A percentile compares a stretch with the other conserved stretches of the same genome.
phyloP scores from a whole-genome alignment of 2,888 invertebrate genomes.

The Cenopis cana region DNA sequence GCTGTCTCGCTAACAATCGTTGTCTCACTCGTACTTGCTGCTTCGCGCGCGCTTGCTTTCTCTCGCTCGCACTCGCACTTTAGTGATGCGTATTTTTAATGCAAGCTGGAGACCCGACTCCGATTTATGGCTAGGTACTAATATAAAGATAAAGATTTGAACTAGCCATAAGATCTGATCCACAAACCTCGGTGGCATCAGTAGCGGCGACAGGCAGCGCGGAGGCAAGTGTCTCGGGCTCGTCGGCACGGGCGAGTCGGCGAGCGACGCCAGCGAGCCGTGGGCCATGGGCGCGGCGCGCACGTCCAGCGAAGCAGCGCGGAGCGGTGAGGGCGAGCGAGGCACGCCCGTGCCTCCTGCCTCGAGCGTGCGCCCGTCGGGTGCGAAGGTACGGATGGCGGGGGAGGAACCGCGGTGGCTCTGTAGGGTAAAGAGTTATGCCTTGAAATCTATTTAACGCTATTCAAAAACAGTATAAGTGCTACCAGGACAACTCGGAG shows the following conservation, averaged over 20 bases:
- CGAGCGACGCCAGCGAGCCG: conserved; percentile 87
- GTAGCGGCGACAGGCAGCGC: conserved; percentile 90
- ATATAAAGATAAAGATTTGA: no score
- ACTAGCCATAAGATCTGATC: no score
- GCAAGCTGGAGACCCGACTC: no score
- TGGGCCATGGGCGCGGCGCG: conserved; percentile 89
- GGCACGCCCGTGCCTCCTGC: conserved; percentile 85
- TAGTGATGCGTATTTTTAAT: no score
- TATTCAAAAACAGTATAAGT: no score
- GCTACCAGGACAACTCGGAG: no score
- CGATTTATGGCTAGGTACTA: no score
- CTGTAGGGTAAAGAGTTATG: conserved; percentile 59
- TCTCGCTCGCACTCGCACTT: no score
- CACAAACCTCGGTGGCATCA: conserved; percentile 88
- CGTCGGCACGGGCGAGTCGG: conserved; percentile 78
- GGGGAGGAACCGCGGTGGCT: conserved; percentile 93
- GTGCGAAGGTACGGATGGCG: conserved; percentile 93
- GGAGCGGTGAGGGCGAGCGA: conserved; percentile 91
- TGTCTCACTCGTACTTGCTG: no score
- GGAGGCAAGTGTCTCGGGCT: conserved; percentile 78
- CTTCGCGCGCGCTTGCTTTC: no score
- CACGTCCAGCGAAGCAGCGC: conserved; percentile 91
- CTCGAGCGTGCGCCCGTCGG: conserved; percentile 89
- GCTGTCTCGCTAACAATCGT: no score
- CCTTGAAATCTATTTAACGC: no score